These are phyloP conservation scores for Heliornis fulica DNA, from an alignment of 2,113 vertebrate species.

Conservation along the genomic window DNA sequence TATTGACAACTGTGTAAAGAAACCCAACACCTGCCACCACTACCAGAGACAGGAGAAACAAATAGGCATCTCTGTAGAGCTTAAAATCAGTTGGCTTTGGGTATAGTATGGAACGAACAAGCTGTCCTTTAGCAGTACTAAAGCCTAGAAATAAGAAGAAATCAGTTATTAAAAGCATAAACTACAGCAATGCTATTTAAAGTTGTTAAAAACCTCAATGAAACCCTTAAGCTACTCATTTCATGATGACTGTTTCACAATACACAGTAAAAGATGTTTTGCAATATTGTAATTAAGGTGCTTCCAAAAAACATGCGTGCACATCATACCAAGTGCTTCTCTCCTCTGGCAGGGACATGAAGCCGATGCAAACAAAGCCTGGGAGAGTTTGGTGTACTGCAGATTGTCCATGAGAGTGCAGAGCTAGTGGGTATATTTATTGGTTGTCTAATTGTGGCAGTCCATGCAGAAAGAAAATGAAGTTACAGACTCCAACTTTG, in stretches of 20 bases:
- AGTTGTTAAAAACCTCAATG: background rate
- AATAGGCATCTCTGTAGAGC: conserved; percentile 94
- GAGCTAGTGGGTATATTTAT: background rate
- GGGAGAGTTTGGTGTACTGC: background rate
- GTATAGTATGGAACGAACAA: conserved; percentile 95
- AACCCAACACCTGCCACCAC: conserved; percentile 92
- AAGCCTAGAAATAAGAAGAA: conserved; percentile 79
- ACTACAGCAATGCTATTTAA: background rate
- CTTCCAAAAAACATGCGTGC: background rate
- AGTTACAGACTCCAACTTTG: background rate
- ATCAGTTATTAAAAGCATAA: background rate
- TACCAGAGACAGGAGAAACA: conserved; percentile 94
- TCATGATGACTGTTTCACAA: conserved; percentile 1
- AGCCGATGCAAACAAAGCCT: background rate
- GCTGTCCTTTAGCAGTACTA: conserved; percentile 95
- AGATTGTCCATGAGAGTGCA: background rate
- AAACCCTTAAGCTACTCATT: conserved; percentile 19
- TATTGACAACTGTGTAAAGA: conserved; percentile 89
- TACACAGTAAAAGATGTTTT: background rate
- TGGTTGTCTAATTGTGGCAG: background rate
- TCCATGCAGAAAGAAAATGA: background rate
- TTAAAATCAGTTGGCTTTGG: conserved; percentile 98
- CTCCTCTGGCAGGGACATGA: background rate
- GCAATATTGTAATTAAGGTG: conserved; percentile 3
- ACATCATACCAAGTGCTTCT: background rate